Conservation (phyloP, 2,888 invertebrate genomes). For the Laothoe populi region DNA sequence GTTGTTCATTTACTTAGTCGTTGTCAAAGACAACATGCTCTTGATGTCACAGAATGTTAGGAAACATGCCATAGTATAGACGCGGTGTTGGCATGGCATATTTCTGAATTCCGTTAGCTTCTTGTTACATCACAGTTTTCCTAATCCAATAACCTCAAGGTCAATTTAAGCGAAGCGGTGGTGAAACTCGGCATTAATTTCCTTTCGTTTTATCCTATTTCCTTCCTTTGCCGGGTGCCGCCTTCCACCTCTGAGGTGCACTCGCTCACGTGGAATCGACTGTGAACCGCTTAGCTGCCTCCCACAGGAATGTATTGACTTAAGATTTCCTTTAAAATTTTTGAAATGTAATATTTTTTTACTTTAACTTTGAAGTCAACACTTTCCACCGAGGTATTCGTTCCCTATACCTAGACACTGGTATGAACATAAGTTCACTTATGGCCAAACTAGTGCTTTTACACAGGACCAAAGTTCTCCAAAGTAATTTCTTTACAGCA, state of each 20-base stretch:
- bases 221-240: slow-evolving; percentile 75
- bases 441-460: slow-evolving; percentile 70
- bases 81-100: slow-evolving; percentile 37
- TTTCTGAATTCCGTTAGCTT: slow-evolving; percentile 51
- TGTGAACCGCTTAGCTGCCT: slow-evolving; percentile 83
- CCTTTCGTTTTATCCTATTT: slow-evolving; percentile 65
- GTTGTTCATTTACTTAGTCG: slow-evolving; percentile 57
- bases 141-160: slow-evolving; percentile 45
- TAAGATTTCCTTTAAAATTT: slow-evolving; percentile 33
- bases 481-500: slow-evolving; percentile 58
- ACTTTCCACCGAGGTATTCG: slow-evolving; percentile 68
- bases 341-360: slow-evolving; percentile 32
- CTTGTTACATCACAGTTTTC: slow-evolving; percentile 36
- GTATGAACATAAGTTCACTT: slow-evolving; percentile 71
- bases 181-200: slow-evolving; percentile 63
- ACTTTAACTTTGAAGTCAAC: slow-evolving; percentile 50
- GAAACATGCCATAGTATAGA: slow-evolving; percentile 28
- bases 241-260: slow-evolving; percentile 82
- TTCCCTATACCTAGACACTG: slow-evolving; percentile 55
- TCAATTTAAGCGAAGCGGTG: slow-evolving; percentile 78
- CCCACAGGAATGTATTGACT: slow-evolving; percentile 60
- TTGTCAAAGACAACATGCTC: slow-evolving; percentile 42
- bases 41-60: slow-evolving; percentile 38
- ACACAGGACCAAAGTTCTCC: slow-evolving; percentile 31
- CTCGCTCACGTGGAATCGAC: slow-evolving; percentile 76